Base-by-base conservation (phyloP, 1,140 invertebrate species). In the Ceratoteleas bidentatus region DNA sequence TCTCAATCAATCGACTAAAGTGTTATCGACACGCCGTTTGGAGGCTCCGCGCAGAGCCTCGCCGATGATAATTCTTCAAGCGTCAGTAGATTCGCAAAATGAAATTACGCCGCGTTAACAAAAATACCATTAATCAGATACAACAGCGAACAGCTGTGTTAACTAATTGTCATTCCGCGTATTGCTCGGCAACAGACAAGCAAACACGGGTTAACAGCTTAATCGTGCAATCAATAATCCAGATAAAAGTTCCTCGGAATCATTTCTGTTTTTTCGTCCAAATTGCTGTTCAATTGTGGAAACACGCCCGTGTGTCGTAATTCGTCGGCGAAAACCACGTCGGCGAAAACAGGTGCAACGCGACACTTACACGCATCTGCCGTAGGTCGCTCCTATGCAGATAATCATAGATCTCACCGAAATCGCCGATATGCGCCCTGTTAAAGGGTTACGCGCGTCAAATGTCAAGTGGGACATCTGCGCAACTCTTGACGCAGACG, bases 341-440 rank as follows among this genome's bases (percentile, higher is more conserved):
- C 58, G 70, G 58, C 40, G 14, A 43, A 74, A 83, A 83, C 81
- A 83, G 81, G 81, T 83, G 81, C 75, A 79, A 65, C 56, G 53
- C 43, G 72, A 76, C 68, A 64, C 70, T 83, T 66, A 83, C 57
- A 60, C 78, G 81, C 81, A 83, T 83, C 75, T 83, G 81, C 81
- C 61, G 70, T 68, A 69, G 74, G 69, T 75, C 75, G 72, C 36
- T 83, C 43, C 64, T 75, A 60, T 76, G 15, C 47, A 54, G 54
- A 75, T 83, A 83, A 79, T 83, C 81, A 79, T 83, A 79, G 72
- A 79, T 78, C 62, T 69, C 15, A 33, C 15, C 50, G 50, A 57
- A 40, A 78, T 61, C 65, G 49, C 76, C 50, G 54, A 60, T 69
- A 60, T 72, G 60, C 66, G 54, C 73, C 64, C 58, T 72, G 70